Evolutionary conservation across 2,888 invertebrate species (phyloP).

Genomic region (Drosophila anceps): DNA sequence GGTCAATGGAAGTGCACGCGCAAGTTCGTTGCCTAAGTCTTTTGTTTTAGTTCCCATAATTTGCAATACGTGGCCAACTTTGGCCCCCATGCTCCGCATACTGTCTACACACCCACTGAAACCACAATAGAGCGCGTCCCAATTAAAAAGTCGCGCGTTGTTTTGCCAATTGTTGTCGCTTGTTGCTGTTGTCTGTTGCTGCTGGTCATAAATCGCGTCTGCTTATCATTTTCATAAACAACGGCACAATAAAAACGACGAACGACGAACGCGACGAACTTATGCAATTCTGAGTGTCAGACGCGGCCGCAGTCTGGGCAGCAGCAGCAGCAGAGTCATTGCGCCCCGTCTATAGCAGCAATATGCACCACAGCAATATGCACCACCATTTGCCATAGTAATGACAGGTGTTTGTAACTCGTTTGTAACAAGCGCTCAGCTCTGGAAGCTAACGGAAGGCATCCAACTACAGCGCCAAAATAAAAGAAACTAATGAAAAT

Average conservation of each 20-base stretch:
- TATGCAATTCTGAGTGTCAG: conserved; percentile 76
- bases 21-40: conserved; percentile 64
- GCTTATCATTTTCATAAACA: conserved; percentile 82
- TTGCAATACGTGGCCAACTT: conserved; percentile 49
- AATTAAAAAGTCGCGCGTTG: conserved; percentile 66
- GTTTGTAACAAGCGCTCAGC: conserved; percentile 58
- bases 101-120: conserved; percentile 34
- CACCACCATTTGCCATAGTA: conserved; percentile 73
- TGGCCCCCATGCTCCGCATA: conserved; percentile 26
- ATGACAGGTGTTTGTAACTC: conserved; percentile 82
- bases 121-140: conserved; percentile 52
- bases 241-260: conserved; percentile 56
- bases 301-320: conserved; percentile 32
- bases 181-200: conserved; percentile 19
- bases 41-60: conserved; percentile 65
- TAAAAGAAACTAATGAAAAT: conserved; percentile 33
- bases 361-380: conserved; percentile 47
- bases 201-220: conserved; percentile 72
- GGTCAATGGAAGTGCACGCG: conserved; percentile 25
- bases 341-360: conserved; percentile 24
- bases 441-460: conserved; percentile 69
- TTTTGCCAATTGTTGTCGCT: conserved; percentile 36
- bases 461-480: conserved; percentile 44
- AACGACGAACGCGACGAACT: conserved; percentile 55
- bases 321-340: conserved; percentile 38